Evolutionary conservation across 2,888 invertebrate genomes (phyloP).

Genomic region (Noctua comes): DNA sequence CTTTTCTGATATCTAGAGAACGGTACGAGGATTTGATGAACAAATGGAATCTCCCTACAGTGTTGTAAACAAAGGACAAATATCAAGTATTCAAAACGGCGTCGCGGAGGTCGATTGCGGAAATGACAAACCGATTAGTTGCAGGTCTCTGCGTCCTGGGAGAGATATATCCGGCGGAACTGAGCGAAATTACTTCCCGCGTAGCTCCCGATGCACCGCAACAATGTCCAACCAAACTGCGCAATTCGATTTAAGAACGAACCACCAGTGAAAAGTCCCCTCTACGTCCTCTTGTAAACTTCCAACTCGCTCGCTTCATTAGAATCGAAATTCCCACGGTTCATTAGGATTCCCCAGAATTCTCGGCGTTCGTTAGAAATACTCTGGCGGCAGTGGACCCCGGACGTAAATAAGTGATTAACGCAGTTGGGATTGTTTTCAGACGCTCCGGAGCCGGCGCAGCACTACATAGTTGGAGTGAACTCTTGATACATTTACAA

Average conservation of each 20-base stretch:
- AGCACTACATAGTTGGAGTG: constrained; percentile 78
- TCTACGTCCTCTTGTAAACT: constrained; percentile 70
- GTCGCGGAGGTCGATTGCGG: constrained; percentile 84
- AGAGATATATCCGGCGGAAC: constrained; percentile 88
- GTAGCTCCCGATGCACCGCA: constrained; percentile 78
- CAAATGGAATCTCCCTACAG: constrained; percentile 36
- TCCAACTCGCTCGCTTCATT: constrained; percentile 82
- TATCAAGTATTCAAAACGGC: constrained; percentile 83
- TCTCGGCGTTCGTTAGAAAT: constrained; percentile 88
- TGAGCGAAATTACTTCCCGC: constrained; percentile 85
- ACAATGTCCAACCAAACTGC: constrained; percentile 80
- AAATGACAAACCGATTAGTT: constrained; percentile 89
- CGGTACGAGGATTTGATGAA: constrained; percentile 26
- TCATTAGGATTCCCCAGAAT: constrained; percentile 88
- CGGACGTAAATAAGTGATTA: constrained; percentile 90
- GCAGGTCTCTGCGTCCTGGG: constrained; percentile 82
- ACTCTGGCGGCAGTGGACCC: constrained; percentile 84
- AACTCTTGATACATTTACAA: constrained; percentile 88
- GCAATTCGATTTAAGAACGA: constrained; percentile 81
- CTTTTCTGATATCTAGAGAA: constrained; percentile 7
- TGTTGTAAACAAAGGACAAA: constrained; percentile 76
- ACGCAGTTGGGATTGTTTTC: constrained; percentile 90
- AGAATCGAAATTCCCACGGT: constrained; percentile 89
- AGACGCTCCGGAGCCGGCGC: constrained; percentile 75
- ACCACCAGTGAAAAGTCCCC: constrained; percentile 73